A percentile compares a stretch with the other conserved stretches of the same genome.
Conservation (phyloP, 2,113 vertebrate genomes). For the Merops nubicus region DNA sequence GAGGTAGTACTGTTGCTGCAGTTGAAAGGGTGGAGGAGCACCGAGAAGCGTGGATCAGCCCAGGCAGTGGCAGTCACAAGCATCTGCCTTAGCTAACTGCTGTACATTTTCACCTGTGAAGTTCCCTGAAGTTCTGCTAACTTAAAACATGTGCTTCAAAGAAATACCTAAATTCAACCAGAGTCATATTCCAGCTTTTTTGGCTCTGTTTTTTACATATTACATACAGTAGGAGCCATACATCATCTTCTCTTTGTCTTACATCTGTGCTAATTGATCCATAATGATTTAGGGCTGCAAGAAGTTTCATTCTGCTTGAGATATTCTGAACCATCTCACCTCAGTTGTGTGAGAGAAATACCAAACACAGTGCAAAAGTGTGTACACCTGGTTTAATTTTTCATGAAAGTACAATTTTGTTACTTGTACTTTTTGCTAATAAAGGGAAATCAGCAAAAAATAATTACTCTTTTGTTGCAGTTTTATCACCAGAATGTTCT, state of each 20-base stretch:
- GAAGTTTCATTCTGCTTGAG: not conserved
- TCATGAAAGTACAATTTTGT: not conserved
- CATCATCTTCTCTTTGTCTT: not conserved
- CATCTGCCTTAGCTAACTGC: not conserved
- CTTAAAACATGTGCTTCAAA: not conserved
- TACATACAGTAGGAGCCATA: not conserved
- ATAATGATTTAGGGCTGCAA: not conserved
- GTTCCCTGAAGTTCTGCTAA: not conserved
- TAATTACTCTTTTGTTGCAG: not conserved
- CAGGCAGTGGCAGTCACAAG: not conserved
- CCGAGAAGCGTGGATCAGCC: not conserved
- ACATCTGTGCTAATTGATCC: not conserved
- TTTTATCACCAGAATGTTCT: not conserved
- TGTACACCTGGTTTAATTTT: not conserved
- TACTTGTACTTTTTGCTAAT: conserved; percentile 12
- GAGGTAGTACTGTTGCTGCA: not conserved
- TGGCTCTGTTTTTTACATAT: conserved; percentile 9
- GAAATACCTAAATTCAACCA: not conserved
- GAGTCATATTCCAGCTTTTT: not conserved
- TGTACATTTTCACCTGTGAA: not conserved
- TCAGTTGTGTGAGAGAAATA: not conserved
- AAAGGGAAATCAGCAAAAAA: not conserved
- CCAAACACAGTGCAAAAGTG: not conserved
- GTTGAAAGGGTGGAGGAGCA: not conserved
- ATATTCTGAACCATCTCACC: not conserved